These are phyloP conservation scores for Hippoglossus hippoglossus DNA, from an alignment of 2,797 vertebrate species.

Conservation along the genomic window DNA sequence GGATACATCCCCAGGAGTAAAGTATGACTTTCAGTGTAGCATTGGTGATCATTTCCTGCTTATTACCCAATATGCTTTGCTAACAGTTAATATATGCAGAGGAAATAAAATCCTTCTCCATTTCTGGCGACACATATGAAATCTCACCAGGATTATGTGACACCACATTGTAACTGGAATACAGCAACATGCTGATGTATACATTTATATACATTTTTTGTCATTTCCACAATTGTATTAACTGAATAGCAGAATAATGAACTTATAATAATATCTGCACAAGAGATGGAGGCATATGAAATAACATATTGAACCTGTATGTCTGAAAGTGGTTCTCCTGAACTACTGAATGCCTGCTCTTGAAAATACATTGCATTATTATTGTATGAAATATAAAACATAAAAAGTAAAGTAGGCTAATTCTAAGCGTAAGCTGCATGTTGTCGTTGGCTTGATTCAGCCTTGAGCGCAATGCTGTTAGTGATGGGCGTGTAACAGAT, in stretches of 20 bases:
- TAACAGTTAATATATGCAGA: conserved; percentile 5
- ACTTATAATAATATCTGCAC: background rate
- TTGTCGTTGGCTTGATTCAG: conserved; percentile 6
- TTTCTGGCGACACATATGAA: background rate
- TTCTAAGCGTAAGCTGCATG: background rate
- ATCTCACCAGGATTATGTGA: conserved; percentile 8
- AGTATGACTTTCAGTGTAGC: conserved; percentile 17
- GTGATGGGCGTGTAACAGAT: background rate
- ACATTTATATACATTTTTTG: background rate
- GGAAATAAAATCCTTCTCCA: conserved; percentile 23
- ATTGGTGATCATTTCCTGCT: background rate
- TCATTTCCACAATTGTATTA: background rate
- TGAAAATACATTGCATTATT: background rate
- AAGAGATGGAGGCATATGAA: background rate
- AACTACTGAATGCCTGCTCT: background rate
- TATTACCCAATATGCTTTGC: conserved; percentile 24
- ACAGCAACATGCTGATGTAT: conserved; percentile 15
- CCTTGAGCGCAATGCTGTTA: conserved; percentile 1
- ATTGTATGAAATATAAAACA: background rate
- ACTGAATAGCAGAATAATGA: conserved; percentile 10
- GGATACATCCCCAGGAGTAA: conserved; percentile 17
- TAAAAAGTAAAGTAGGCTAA: background rate
- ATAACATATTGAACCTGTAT: background rate
- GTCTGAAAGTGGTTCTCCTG: background rate
- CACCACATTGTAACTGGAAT: conserved; percentile 2